Evolutionary conservation across 2,113 vertebrate genomes (phyloP), one percentile per base, ranked within the genome.

Genomic region (Probosciger aterrimus): DNA sequence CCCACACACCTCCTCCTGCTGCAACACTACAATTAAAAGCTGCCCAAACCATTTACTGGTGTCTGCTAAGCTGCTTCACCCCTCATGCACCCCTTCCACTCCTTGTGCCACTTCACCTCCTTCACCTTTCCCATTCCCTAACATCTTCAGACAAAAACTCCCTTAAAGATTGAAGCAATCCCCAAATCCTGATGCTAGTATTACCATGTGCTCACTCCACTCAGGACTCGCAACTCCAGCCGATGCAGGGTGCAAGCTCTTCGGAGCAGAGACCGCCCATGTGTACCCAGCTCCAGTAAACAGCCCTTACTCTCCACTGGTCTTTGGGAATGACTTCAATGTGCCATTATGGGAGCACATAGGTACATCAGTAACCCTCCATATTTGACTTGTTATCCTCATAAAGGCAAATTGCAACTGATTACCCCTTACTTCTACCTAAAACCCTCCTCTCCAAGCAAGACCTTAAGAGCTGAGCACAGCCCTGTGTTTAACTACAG

Each of bases 401-500:
- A 35, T 15, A 31, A 80, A 92, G 82, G 85, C 44, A 88, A 88
- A 92, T 9, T 55, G 69, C 69, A 49, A 10, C 31, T 28, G 46
- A 71, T 67, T 43, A 47, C 71, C 69, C 81, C 60, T 59, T 60
- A 13, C n/a, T 39, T 71, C 28, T 52, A 84, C 55, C 41, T 68
- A 83, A 86, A 55, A 69, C 23, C 33, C 31, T 49, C 24, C 79
- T 44, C 71, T 86, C 69, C 41, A 52, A 82, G 20, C 7, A 13
- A 52, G 53, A 62, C 68, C 46, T n/a, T 18, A 55, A 43, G 67
- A 80, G 28, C 18, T 18, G 27, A 82, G 82, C 18, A 15, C 53
- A 91, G 67, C 77, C 55, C 60, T 50, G 33, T 47, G 65, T 74
- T 93, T 94, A 80, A 91, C 78, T 92, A 90, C 86, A 89, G 92